Conservation (phyloP, 2,888 invertebrate genomes). For the Tenthredo scrophulariae region DNA sequence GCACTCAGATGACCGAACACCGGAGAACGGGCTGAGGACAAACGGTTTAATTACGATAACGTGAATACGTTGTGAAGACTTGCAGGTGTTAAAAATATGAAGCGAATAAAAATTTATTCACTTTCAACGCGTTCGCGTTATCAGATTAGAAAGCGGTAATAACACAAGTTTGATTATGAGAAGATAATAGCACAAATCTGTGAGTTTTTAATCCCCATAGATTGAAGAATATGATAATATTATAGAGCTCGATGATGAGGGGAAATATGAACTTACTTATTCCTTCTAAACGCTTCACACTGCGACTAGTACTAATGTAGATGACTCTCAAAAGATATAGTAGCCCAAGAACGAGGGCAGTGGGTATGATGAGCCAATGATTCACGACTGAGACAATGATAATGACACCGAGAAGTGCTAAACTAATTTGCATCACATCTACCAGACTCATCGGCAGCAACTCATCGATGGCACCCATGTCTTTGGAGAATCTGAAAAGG, state of each 20-base stretch:
- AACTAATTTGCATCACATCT: constrained; percentile 69
- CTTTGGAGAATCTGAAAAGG: constrained; percentile 83
- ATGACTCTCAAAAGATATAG: constrained; percentile 83
- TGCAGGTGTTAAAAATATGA: neutral
- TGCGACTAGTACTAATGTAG: constrained; percentile 85
- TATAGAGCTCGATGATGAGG: neutral
- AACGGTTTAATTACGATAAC: constrained; percentile 44
- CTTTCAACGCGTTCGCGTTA: neutral
- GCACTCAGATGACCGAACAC: constrained; percentile 91
- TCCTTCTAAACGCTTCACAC: constrained; percentile 85
- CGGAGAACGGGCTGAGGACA: constrained; percentile 87
- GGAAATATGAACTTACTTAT: constrained; percentile 80
- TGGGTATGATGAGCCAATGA: constrained; percentile 78
- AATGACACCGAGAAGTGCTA: constrained; percentile 60
- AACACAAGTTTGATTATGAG: neutral
- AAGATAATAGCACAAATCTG: neutral
- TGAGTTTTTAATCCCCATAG: neutral
- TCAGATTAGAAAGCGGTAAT: neutral
- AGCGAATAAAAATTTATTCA: neutral
- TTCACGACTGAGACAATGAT: constrained; percentile 81
- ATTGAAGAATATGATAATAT: neutral
- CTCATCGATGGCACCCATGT: constrained; percentile 83
- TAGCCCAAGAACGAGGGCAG: constrained; percentile 81
- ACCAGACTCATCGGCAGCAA: constrained; percentile 79
- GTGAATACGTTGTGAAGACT: constrained; percentile 8